Evolutionary conservation across 2,888 invertebrate species (phyloP), one percentile per base, ranked within the genome.

Genomic region (Trachelus iudaicus): DNA sequence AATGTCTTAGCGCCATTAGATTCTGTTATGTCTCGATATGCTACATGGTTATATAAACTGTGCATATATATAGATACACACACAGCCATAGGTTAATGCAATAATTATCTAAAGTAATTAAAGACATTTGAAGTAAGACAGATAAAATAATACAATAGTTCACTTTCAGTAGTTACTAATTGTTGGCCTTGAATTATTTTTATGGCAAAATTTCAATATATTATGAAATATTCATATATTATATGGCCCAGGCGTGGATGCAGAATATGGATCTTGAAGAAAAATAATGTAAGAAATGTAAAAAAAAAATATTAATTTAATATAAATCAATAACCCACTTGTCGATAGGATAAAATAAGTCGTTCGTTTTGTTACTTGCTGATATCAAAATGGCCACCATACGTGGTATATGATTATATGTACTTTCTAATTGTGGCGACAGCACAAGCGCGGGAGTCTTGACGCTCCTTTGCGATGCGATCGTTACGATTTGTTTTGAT

Each of bases 381-480:
- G 23, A 56, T 56, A 56, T 23, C 23, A 56, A 56, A 56, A 56
- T 56, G 56, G 56, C 56, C 23, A 23, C 9, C 23, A 1, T 9
- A 23, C 23, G 56, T 56, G 9, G 23, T 23, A 37, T 23, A 56
- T 23, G 56, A 23, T 56, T 9, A 56, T 56, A 56, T 34, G 79
- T 69, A 82, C 83, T 84, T 85, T 85, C 83, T 81, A 83, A 83
- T 83, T 80, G 77, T 69, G 69, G 75, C 75, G 73, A 78, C 76
- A 73, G 56, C 9, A 56, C 56, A 1, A 56, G 23, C 56, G 56
- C 56, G 56, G 56, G 23, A 56, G 15, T 56, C 9, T 23, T 23
- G 23, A 56, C 23, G 56, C 23, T 56, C 56, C 56, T 56, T 56
- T 23, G 56, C 23, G 23, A 56, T 9, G 56, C 23, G 56, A 56